Evolutionary conservation across 2,113 vertebrate species (phyloP), one percentile per base, ranked within the genome.

Genomic region (Bolborhynchus lineola): DNA sequence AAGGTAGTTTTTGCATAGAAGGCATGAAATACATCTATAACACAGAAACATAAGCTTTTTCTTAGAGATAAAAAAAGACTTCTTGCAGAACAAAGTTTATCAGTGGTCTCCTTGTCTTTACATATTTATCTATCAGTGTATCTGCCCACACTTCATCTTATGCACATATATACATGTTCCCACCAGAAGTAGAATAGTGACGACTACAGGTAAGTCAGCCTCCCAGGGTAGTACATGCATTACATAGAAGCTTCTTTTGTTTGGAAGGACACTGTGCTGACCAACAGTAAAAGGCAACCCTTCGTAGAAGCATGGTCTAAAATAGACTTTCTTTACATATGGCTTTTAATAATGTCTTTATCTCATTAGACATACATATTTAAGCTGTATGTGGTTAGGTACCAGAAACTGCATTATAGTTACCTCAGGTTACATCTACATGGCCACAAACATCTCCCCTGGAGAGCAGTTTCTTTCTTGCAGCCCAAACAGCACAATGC

Each of bases 1-100:
- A 71, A 75, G 0, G 0, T 11, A 71, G 60, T 50, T 70, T 86
- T 92, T 74, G n/a, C 0, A 0, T 89, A 42, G 77, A 29, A 74
- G 29, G 55, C 75, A 67, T 6, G 0, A 83, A 86, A 68, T 42
- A 44, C 5, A 41, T 17, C 23, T 29, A 17, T 44, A 64, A 19
- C 35, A 57, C 24, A 64, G 67, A 75, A 90, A 85, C 0, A 0
- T 46, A 68, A 77, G 10, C 59, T 75, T 55, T 71, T 86, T 75
- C 49, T 26, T 33, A 63, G 37, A 90, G 24, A 16, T 72, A 49
- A 69, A 70, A 78, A 65, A 68, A 65, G 9, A 57, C 9, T 18
- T 85, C 16, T 15, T 47, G 13, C 9, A 42, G 60, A 86, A 46
- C 24, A 91, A 74, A 79, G 50, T 50, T 37, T 72, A 68, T 37